phyloP scores from a whole-genome alignment of 2,888 invertebrate species.

The Glyphotaelius pellucidus region DNA sequence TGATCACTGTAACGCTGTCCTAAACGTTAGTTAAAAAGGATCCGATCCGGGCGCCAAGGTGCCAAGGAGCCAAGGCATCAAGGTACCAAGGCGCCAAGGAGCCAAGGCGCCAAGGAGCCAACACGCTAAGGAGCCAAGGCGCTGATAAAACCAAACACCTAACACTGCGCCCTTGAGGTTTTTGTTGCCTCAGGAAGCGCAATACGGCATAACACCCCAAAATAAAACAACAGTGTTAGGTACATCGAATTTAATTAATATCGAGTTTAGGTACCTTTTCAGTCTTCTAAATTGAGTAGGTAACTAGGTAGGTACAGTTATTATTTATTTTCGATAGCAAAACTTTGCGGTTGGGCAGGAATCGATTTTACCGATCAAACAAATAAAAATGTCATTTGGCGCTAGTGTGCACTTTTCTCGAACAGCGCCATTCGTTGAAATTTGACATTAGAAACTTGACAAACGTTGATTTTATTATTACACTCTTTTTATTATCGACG shows the following conservation, averaged over 20 bases:
- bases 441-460: constrained; percentile 53
- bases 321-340: neutral
- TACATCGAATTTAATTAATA: neutral
- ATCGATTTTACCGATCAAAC: constrained; percentile 55
- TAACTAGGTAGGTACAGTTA: neutral
- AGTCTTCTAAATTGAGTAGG: neutral
- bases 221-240: too few relatives aligned
- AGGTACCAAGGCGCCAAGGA: too few relatives aligned
- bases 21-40: too few relatives aligned
- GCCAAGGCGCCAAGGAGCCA: too few relatives aligned
- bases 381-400: constrained; percentile 42
- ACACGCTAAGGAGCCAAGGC: too few relatives aligned
- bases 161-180: too few relatives aligned
- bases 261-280: neutral
- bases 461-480: constrained; percentile 48
- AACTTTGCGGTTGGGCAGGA: constrained; percentile 46
- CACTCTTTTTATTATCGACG: constrained; percentile 18
- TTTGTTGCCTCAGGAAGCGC: too few relatives aligned
- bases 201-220: neutral
- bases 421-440: constrained; percentile 59
- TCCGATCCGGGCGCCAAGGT: too few relatives aligned
- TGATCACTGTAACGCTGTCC: too few relatives aligned
- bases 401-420: constrained; percentile 47
- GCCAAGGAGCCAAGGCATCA: too few relatives aligned
- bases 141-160: too few relatives aligned